Evolutionary conservation across 2,888 invertebrate genomes (phyloP).

Genomic region (Rhagium mordax): DNA sequence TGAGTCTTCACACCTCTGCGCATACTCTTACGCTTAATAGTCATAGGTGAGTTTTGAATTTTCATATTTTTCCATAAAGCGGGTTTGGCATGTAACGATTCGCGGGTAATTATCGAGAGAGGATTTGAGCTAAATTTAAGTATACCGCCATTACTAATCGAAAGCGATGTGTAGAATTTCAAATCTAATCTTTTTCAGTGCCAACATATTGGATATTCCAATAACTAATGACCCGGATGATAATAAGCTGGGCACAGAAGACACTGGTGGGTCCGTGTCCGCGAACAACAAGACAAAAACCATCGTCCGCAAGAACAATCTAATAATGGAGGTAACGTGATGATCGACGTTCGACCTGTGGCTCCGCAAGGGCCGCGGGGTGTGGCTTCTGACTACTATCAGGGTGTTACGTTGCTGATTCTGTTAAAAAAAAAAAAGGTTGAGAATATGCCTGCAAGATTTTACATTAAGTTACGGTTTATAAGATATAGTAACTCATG

Average conservation of each 20-base stretch:
- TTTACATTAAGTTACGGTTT: slow-evolving; percentile 46
- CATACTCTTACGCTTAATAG: slow-evolving; percentile 74
- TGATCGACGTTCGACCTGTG: slow-evolving; percentile 60
- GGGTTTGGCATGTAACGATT: no score
- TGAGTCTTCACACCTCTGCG: slow-evolving; percentile 67
- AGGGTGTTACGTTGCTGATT: slow-evolving; percentile 44
- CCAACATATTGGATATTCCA: slow-evolving; percentile 70
- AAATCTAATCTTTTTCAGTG: slow-evolving; percentile 62
- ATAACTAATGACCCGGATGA: slow-evolving; percentile 64
- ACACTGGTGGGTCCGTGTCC: slow-evolving; percentile 51
- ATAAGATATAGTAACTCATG: slow-evolving; percentile 48
- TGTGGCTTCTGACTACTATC: slow-evolving; percentile 46
- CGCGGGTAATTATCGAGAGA: no score
- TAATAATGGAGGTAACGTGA: slow-evolving; percentile 78
- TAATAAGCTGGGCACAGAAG: slow-evolving; percentile 61
- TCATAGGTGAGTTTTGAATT: slow-evolving; percentile 72
- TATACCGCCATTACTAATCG: no score
- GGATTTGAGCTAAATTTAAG: no score
- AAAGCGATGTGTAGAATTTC: background rate
- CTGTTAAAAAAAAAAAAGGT: slow-evolving; percentile 40
- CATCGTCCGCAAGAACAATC: slow-evolving; percentile 72
- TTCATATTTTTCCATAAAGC: slow-evolving; percentile 11
- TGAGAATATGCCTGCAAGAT: slow-evolving; percentile 47
- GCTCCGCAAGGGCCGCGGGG: slow-evolving; percentile 41
- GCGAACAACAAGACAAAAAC: slow-evolving; percentile 66